Conservation (phyloP, 2,888 invertebrate genomes). For the Tachystola acroxantha region DNA sequence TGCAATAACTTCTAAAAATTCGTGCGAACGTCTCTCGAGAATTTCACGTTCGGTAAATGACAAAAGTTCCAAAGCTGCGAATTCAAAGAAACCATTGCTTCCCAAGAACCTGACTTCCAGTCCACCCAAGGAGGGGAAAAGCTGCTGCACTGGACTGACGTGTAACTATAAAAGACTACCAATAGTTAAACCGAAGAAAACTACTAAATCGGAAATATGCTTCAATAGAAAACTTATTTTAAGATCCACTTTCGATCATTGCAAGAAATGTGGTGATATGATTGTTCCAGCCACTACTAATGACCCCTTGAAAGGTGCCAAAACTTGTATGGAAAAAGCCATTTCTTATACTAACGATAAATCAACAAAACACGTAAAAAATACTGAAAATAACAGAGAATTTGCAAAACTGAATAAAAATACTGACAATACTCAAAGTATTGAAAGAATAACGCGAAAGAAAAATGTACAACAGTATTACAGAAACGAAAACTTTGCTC, state of each 20-base stretch:
- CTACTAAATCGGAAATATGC: slow-evolving; percentile 45
- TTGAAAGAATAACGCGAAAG: too few relatives aligned
- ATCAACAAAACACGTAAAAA: neutral
- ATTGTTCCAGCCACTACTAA: neutral
- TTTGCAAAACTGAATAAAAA: slow-evolving; percentile 4
- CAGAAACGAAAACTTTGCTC: slow-evolving; percentile 52
- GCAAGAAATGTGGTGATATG: slow-evolving; percentile 46
- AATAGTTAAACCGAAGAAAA: slow-evolving; percentile 33
- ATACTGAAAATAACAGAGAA: slow-evolving; percentile 1
- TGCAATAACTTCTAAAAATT: slow-evolving; percentile 12
- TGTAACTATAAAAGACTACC: slow-evolving; percentile 12
- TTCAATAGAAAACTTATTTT: slow-evolving; percentile 21
- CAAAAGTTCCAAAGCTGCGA: too few relatives aligned
- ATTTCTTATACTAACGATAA: neutral
- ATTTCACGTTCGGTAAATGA: too few relatives aligned
- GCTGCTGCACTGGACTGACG: slow-evolving; percentile 38
- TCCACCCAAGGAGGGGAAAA: slow-evolving; percentile 31
- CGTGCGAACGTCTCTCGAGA: slow-evolving; percentile 22
- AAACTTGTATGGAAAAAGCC: too few relatives aligned
- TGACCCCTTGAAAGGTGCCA: too few relatives aligned
- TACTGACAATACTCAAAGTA: too few relatives aligned
- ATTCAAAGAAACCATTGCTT: too few relatives aligned
- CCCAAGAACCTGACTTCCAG: slow-evolving; percentile 29
- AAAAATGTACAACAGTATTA: slow-evolving; percentile 48
- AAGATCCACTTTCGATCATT: slow-evolving; percentile 17